Conservation (phyloP, 2,113 vertebrate genomes). For the Hypanus sabinus region DNA sequence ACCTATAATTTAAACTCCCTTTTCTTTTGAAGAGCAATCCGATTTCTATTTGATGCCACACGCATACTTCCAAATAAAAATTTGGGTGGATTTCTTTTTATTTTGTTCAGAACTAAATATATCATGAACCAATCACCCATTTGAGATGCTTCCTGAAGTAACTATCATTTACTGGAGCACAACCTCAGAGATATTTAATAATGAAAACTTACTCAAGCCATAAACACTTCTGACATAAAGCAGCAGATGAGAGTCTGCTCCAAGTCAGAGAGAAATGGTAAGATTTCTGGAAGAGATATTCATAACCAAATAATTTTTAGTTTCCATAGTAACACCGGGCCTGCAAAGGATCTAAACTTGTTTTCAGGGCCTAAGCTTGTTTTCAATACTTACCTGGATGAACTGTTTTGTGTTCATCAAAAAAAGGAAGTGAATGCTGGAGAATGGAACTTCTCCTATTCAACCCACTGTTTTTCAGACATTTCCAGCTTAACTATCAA, state of each 20-base stretch:
- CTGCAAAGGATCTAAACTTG: not conserved
- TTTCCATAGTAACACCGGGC: slow-evolving; percentile 4
- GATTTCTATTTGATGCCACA: not conserved
- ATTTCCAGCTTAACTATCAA: not conserved
- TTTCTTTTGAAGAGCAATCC: not conserved
- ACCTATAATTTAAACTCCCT: not conserved
- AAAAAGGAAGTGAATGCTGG: not conserved
- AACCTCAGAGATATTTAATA: not conserved
- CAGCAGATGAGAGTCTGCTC: not conserved
- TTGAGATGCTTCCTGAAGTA: not conserved
- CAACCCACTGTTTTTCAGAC: not conserved
- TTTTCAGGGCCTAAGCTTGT: not conserved
- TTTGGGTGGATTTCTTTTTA: not conserved
- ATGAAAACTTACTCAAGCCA: slow-evolving; percentile 14
- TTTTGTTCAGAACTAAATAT: slow-evolving; percentile 4
- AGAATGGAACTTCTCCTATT: not conserved
- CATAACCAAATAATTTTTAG: not conserved
- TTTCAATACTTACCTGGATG: not conserved
- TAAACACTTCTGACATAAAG: not conserved
- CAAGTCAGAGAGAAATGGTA: not conserved
- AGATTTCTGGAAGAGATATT: not conserved
- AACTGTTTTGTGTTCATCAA: not conserved
- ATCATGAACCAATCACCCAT: not conserved
- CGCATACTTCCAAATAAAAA: not conserved
- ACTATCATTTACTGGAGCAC: not conserved